Base-by-base conservation (phyloP, 2,888 invertebrate species). In the Cremastinae sp. region DNA sequence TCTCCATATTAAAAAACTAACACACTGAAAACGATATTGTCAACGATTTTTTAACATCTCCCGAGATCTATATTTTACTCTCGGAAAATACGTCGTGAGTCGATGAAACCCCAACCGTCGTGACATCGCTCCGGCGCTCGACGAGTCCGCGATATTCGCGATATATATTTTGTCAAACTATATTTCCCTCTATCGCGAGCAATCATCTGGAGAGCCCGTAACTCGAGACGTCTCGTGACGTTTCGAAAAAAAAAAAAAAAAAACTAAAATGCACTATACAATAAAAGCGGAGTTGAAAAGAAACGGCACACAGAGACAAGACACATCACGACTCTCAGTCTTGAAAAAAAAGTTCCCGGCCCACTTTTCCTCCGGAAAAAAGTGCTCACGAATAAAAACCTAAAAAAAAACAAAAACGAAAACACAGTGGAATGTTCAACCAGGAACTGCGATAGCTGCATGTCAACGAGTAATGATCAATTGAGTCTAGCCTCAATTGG, bases 401-500 rank as follows among this genome's bases (percentile, higher is more conserved):
- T 9, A 55, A 22, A 18, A 62, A 55, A 41, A 8, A 2, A 22
- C n/a, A 12, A 9, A 20, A 14, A 41, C 1, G 43, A 47, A 12
- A 35, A 56, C 41, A 39, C 47, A 45, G 35, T 10, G 37, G 65
- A 66, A 45, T 41, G 62, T 74, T 49, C 14, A 22, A 47, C 18
- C n/a, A 20, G 22, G 39, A 69, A 59, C 53, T 18, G 28, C 35
- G 61, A 76, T 59, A 69, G 62, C 62, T 58, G 56, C 65, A 47
- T 58, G n/a, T 71, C 55, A 51, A 56, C 49, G 28, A 35, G 39
- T 53, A 59, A 73, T 59, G 55, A 64, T 58, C 76, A 76, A 76
- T 76, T 76, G 76, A 72, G 72, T 45, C 16, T 55, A 76, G 64
- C 76, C 72, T 76, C 76, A 76, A 76, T 76, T 76, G 76, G 72